Evolutionary conservation across 2,113 vertebrate species (phyloP).

Genomic region (Melanerpes aurifrons): DNA sequence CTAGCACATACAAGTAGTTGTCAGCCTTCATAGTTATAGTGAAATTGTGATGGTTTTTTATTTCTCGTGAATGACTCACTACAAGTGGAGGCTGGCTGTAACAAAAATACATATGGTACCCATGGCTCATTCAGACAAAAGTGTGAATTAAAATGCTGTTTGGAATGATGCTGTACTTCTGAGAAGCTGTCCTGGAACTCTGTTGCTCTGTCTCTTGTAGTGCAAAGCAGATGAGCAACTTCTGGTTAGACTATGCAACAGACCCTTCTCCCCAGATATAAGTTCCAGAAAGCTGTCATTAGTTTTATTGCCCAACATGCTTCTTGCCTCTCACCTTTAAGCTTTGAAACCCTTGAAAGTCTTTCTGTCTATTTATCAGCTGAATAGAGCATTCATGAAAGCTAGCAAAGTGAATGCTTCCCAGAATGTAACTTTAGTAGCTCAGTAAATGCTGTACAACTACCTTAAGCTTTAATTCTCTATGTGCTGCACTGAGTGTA

Average conservation of each 20-base stretch:
- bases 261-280: not conserved
- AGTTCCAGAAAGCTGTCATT: not conserved
- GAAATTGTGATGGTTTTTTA: not conserved
- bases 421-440: not conserved
- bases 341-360: not conserved
- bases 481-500: not conserved
- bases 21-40: slow-evolving; percentile 18
- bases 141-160: slow-evolving; percentile 43
- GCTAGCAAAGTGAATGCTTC: not conserved
- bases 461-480: not conserved
- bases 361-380: not conserved
- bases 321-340: not conserved
- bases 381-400: not conserved
- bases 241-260: not conserved
- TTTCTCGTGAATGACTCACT: slow-evolving; percentile 36
- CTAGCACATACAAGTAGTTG: not conserved
- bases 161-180: not conserved
- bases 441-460: not conserved
- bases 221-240: not conserved
- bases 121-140: slow-evolving; percentile 45
- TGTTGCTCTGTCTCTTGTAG: not conserved
- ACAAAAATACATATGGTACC: slow-evolving; percentile 60
- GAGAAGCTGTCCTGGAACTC: not conserved
- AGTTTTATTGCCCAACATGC: not conserved
- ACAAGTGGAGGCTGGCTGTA: slow-evolving; percentile 54